Conservation (phyloP, 2,113 vertebrate genomes). For the Capreolus pygargus region DNA sequence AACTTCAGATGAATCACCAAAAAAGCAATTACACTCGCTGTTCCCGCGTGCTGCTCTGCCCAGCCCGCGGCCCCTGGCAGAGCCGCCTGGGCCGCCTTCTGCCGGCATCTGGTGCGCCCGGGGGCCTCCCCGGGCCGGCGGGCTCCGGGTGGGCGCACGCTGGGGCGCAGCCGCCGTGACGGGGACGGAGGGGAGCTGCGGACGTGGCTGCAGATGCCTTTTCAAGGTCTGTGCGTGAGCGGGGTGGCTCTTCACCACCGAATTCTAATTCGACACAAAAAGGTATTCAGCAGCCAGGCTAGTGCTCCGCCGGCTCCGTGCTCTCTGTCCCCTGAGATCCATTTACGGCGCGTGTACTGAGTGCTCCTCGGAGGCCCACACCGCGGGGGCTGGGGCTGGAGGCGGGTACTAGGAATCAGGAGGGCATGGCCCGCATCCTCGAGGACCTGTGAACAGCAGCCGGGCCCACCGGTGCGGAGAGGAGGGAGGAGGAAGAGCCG, state of each 20-base stretch:
- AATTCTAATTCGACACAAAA: slow-evolving; percentile 3
- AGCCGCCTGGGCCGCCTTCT: slow-evolving; percentile 79
- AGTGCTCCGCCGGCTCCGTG: fast-evolving
- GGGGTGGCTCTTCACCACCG: background rate
- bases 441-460: background rate
- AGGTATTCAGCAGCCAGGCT: background rate
- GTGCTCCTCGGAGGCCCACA: background rate
- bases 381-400: no score
- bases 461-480: background rate
- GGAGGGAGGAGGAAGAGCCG: no score
- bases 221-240: slow-evolving; percentile 56
- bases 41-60: background rate
- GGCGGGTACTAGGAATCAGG: fast-evolving
- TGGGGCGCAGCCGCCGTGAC: slow-evolving; percentile 79
- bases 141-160: slow-evolving; percentile 69
- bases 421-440: background rate
- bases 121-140: slow-evolving; percentile 76
- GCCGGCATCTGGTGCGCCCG: slow-evolving; percentile 83
- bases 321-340: background rate
- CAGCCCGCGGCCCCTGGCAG: slow-evolving; percentile 58
- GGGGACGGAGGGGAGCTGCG: slow-evolving; percentile 71
- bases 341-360: background rate
- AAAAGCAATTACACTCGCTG: slow-evolving; percentile 68
- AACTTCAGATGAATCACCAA: slow-evolving; percentile 78
- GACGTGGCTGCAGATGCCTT: slow-evolving; percentile 42